These are phyloP conservation scores for Dendrocincla tyrannina DNA, from an alignment of 2,797 vertebrate species.

Conservation along the genomic window DNA sequence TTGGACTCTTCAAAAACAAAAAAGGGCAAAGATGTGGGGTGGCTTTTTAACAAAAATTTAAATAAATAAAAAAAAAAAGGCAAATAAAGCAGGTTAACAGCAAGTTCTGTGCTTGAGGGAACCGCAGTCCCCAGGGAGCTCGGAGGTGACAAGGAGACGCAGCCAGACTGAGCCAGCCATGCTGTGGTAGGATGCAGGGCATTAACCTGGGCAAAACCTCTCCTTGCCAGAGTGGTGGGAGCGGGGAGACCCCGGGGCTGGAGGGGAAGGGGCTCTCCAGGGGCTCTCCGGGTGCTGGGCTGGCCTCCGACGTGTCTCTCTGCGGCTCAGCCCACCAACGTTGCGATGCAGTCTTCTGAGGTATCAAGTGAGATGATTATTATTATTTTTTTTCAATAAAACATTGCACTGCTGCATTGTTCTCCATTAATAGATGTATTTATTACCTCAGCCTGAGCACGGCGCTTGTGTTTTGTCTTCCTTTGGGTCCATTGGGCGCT, in stretches of 20 bases:
- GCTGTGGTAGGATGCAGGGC: slow-evolving; percentile 20
- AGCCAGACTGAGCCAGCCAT: not conserved
- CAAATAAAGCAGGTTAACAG: not conserved
- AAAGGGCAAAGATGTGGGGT: not conserved
- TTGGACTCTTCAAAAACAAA: slow-evolving; percentile 7
- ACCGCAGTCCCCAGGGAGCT: not conserved
- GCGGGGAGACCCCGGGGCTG: not conserved
- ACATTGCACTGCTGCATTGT: slow-evolving; percentile 68
- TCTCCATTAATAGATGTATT: not conserved
- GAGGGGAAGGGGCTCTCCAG: not conserved
- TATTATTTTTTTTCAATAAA: slow-evolving; percentile 57
- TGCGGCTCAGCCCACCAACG: not conserved
- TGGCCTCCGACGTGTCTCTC: not conserved
- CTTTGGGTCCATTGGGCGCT: not conserved
- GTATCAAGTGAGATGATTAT: slow-evolving; percentile 60
- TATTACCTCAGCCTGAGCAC: not conserved
- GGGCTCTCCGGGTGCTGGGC: not conserved
- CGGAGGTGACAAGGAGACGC: not conserved
- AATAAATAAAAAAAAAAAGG: not conserved
- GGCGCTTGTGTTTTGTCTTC: not conserved
- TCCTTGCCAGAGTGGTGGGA: not conserved
- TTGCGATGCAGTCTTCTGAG: slow-evolving; percentile 49
- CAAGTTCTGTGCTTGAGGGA: not conserved
- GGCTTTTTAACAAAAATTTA: not conserved
- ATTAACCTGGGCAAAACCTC: not conserved